A percentile compares a stretch with the other conserved stretches of the same genome.
phyloP scores from a whole-genome alignment of 1,140 invertebrate genomes.

The Ostrea edulis region DNA sequence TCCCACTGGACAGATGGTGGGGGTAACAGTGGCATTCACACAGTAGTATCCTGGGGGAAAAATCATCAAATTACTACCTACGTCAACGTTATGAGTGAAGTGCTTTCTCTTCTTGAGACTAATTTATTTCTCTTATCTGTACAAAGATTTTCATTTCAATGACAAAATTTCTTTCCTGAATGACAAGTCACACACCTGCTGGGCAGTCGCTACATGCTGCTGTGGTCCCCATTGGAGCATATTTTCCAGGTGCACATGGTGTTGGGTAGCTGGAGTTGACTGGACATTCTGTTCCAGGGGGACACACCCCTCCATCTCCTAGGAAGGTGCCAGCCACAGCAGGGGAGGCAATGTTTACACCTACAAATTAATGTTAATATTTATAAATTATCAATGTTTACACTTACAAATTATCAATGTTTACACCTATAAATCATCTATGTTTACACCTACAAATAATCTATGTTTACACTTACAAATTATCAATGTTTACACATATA shows the following conservation, averaged over 20 bases:
- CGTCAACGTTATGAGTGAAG: background rate
- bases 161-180: no score
- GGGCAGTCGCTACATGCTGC: slow-evolving; percentile 69
- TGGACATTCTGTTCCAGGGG: slow-evolving; percentile 73
- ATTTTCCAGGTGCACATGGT: slow-evolving; percentile 71
- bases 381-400: no score
- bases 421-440: no score
- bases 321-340: slow-evolving; percentile 63
- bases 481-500: no score
- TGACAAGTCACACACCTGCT: slow-evolving; percentile 57
- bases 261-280: slow-evolving; percentile 68
- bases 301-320: slow-evolving; percentile 73
- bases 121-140: background rate
- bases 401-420: no score
- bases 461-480: no score
- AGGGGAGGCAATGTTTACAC: slow-evolving; percentile 71
- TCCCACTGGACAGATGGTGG: slow-evolving; percentile 70
- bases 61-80: background rate
- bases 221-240: slow-evolving; percentile 64
- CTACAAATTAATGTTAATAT: slow-evolving; percentile 55
- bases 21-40: slow-evolving; percentile 73
- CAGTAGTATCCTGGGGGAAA: slow-evolving; percentile 72
- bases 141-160: no score
- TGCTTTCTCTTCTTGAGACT: background rate
- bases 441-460: no score